These are phyloP conservation scores for Trichosurus vulpecula DNA, from an alignment of 2,797 vertebrate genomes.

Conservation along the genomic window DNA sequence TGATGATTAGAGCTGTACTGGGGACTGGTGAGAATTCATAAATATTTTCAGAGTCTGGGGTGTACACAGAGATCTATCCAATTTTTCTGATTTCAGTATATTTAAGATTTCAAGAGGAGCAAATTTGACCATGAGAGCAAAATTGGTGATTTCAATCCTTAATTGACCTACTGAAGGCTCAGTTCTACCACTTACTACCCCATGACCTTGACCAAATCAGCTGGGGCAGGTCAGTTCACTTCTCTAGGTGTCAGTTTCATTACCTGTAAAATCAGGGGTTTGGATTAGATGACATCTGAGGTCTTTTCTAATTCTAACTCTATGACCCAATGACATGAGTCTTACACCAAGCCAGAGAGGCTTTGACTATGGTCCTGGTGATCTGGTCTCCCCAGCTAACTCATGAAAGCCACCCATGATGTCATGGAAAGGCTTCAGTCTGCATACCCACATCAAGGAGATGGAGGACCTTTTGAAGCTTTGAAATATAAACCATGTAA, in stretches of 20 bases:
- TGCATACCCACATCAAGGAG: not conserved
- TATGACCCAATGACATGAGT: not conserved
- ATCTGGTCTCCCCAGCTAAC: not conserved
- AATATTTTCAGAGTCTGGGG: not conserved
- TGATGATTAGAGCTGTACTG: not conserved
- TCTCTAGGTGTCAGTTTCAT: not conserved
- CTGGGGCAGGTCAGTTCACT: not conserved
- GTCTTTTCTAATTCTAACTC: not conserved
- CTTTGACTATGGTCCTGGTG: not conserved
- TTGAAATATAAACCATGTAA: constrained; percentile 3
- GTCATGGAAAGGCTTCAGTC: not conserved
- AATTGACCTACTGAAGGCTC: not conserved
- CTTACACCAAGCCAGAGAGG: not conserved
- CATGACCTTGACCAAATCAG: not conserved
- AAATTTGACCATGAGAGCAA: not conserved
- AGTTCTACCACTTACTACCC: not conserved
- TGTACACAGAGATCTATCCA: not conserved
- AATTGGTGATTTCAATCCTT: not conserved
- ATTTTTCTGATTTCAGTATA: not conserved
- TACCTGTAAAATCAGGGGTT: not conserved
- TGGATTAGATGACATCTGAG: not conserved
- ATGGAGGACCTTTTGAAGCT: not conserved
- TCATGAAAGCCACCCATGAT: not conserved
- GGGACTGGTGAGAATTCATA: not conserved
- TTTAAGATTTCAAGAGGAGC: not conserved